Evolutionary conservation across 2,113 vertebrate species (phyloP).

Genomic region (Isichthys henryi): DNA sequence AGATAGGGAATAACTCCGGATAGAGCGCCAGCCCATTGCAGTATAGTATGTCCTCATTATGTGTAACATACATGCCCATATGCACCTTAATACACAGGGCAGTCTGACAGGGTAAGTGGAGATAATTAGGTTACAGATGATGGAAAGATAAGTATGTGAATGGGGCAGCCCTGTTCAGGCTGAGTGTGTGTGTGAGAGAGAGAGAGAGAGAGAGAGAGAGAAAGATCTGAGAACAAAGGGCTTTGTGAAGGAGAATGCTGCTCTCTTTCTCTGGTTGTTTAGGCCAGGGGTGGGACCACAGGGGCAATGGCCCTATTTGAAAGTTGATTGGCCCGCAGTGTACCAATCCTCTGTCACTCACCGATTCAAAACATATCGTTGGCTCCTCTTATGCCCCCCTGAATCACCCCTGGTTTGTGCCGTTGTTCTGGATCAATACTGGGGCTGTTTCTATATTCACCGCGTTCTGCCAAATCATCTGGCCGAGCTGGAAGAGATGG

Average conservation of each 20-base stretch:
- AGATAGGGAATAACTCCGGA: neutral
- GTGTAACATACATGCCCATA: neutral
- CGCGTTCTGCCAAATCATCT: neutral
- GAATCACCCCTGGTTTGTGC: neutral
- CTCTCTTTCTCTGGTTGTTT: neutral
- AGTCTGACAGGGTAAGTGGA: neutral
- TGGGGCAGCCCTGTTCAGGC: neutral
- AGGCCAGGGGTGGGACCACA: neutral
- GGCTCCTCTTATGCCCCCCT: neutral
- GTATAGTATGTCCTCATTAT: neutral
- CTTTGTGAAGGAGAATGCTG: neutral
- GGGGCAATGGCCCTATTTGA: neutral
- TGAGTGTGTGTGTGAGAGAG: neutral
- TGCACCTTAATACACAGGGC: neutral
- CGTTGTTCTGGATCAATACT: neutral
- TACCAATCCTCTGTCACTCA: neutral
- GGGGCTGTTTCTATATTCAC: neutral
- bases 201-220: too few species aligned
- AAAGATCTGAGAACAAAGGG: conserved; percentile 1
- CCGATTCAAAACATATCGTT: neutral
- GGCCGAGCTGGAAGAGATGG: neutral
- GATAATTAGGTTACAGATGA: neutral
- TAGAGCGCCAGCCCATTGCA: neutral
- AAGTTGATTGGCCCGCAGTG: neutral
- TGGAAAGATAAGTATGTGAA: neutral